Evolutionary conservation across 2,888 invertebrate genomes (phyloP), one percentile per base, ranked within the genome.

Genomic region (Crocallis elinguaria): DNA sequence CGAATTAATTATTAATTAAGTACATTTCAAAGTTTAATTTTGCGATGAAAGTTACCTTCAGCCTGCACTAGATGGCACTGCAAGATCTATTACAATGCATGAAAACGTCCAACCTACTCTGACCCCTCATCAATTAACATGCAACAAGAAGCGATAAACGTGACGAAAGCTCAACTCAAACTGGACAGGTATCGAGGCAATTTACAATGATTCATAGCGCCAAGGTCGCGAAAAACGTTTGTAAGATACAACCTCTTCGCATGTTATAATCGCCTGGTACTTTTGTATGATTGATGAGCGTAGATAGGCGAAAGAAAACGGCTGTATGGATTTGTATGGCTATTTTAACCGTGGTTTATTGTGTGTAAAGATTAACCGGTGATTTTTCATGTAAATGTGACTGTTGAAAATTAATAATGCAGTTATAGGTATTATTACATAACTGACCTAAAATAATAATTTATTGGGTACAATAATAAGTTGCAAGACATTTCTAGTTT

Each of bases 221-320:
- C 69, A 77, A 78, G 76, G 77, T 64, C 74, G 66, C 60, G 62
- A 66, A 64, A 64, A 66, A 37, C 16, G 41, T 42, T 37, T 32
- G 56, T 66, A 12, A 44, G 43, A 62, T 67, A 36, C 66, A 62
- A 69, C 55, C 69, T 66, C 71, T 64, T 58, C 29, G 55, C 49
- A 49, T 52, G 27, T 62, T 68, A 69, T 76, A 66, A 29, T 25
- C 46, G 71, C 75, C 74, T 73, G 51, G 77, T 77, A 75, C 70
- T 65, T 63, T 57, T 48, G 54, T 60, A 62, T 74, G 77, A 76
- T 75, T 70, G 73, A 76, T 75, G 71, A 58, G 49, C 57, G 45
- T 55, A 51, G 50, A 53, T 60, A 49, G 50, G 19, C 66, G 66
- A 68, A 48, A 48, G 53, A 54, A 53, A 49, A 49, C 44, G 68